Conservation (phyloP, 2,888 invertebrate species). For the Stratiomys singularior region DNA sequence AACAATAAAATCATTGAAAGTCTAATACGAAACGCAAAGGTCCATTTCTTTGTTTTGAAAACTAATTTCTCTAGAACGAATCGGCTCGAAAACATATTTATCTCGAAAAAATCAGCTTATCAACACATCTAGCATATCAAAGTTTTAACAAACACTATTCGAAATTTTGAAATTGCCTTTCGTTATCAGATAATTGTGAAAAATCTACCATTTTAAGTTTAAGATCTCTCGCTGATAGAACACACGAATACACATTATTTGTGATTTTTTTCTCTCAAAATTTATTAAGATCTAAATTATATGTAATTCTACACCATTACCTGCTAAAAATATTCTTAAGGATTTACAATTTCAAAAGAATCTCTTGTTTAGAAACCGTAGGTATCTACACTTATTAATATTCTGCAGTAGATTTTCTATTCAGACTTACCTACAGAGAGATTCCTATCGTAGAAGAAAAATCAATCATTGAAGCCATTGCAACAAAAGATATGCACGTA, state of each 20-base stretch:
- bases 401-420: conserved; percentile 28
- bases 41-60: too few species aligned
- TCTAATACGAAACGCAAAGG: too few species aligned
- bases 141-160: too few species aligned
- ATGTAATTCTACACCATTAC: conserved; percentile 41
- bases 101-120: background rate
- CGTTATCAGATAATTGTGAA: conserved; percentile 21
- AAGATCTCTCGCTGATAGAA: background rate
- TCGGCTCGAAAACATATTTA: background rate
- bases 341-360: background rate
- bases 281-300: conserved; percentile 36
- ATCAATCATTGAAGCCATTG: conserved; percentile 28
- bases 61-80: too few species aligned
- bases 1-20: too few species aligned
- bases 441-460: background rate
- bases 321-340: background rate
- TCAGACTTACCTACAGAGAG: background rate
- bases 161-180: background rate
- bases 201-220: background rate
- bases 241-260: background rate
- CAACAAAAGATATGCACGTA: background rate
- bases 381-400: conserved; percentile 23
- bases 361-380: background rate
- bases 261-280: background rate
- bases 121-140: too few species aligned